Base-by-base conservation (phyloP, 2,113 vertebrate genomes). In the Coptodon bakossiorum region DNA sequence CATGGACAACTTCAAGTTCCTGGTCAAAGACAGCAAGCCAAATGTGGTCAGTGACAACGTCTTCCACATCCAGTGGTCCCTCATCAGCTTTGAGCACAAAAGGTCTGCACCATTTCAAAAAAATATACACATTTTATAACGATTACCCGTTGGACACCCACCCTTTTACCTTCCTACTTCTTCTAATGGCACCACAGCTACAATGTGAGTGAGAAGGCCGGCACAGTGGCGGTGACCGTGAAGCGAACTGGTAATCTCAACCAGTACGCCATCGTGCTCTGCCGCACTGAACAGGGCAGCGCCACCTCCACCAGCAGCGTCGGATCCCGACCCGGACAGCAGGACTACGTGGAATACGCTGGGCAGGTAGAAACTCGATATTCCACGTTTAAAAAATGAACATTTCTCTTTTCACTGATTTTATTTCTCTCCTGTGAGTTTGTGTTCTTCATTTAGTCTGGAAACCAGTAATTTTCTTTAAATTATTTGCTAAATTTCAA, bases 51-150 rank as follows among this genome's bases (percentile, higher is more conserved):
- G 84, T 1, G 96, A 97, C 94, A 99, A 99, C 6, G 31, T 97
- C 84, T 99, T 99, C 94, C 98, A 99, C 56, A n/a, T 99, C 86
- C 98, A 98, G 96, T 99, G 98, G 98, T 99, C 98, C 2, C 97
- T 99, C 84, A 97, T 99, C 97, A 98, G 97, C 96, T 99, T 99
- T 78, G 92, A 97, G 4, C 88, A 97, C 80, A 90, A 90, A 88
- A 99, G 98, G 99, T 99, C 16, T 2, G 87, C 40, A 14, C 19
- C 6, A 7, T 29, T 59, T 57, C 11, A 34, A 38, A 36, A 0
- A 3, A 4, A 71, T 43, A 1, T 9, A 13, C 3, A 38, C 16
- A 71, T 71, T 71, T 43, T 29, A 50, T 31, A 31, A 31, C 0
- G 27, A 31, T 50, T 31, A 78, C 0, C 10, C 2, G 6, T 52